These are phyloP conservation scores for Hermatobates lingyangjiaoensis DNA, from an alignment of 1,140 invertebrate genomes.

Conservation along the genomic window DNA sequence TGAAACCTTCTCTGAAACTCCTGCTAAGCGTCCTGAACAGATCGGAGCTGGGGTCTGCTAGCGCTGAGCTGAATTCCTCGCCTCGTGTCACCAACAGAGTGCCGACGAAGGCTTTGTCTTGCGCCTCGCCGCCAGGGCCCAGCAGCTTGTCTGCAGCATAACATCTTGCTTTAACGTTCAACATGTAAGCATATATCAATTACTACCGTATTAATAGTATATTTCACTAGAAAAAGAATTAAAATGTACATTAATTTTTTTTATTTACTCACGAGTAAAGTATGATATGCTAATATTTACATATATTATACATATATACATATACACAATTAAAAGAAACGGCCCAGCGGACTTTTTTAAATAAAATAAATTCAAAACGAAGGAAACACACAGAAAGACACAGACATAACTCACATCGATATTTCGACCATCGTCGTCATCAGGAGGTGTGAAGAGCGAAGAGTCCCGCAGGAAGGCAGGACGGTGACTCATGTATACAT, in stretches of 20 bases:
- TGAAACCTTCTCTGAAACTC: slow-evolving; percentile 50
- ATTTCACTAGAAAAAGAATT: neutral
- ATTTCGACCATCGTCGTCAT: no score
- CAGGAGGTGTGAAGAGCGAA: no score
- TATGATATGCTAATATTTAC: neutral
- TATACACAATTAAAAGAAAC: no score
- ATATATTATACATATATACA: no score
- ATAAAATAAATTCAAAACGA: no score
- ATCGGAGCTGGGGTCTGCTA: slow-evolving; percentile 42
- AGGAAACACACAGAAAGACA: no score
- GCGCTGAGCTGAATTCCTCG: slow-evolving; percentile 38
- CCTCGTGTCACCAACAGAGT: slow-evolving; percentile 47
- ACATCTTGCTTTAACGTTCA: no score
- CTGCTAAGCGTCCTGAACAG: slow-evolving; percentile 43
- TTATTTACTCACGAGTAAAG: neutral
- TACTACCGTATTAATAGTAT: slow-evolving; percentile 10
- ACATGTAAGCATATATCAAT: no score
- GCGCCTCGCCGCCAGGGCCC: slow-evolving; percentile 43
- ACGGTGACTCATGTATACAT: no score
- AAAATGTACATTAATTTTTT: neutral
- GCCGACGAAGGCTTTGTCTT: slow-evolving; percentile 56
- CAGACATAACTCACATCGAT: no score
- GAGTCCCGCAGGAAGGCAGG: no score
- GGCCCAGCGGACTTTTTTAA: no score
- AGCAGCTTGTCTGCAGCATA: slow-evolving; percentile 66